phyloP scores from a whole-genome alignment of 2,113 vertebrate species.

The Actenoides lindsayi region DNA sequence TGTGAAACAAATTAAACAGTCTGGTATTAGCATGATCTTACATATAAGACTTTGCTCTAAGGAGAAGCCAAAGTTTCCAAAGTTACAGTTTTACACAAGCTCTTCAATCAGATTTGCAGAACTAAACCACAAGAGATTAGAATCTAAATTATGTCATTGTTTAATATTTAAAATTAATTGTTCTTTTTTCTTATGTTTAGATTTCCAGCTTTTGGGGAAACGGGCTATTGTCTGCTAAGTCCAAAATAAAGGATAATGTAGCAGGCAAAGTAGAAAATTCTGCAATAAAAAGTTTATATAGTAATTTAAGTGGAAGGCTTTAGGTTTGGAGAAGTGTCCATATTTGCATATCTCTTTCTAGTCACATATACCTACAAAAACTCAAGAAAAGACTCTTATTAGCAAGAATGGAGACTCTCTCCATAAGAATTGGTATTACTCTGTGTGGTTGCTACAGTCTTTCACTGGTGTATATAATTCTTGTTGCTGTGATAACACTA shows the following conservation, averaged over 20 bases:
- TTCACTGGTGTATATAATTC: neutral
- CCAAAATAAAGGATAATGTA: neutral
- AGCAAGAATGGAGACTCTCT: neutral
- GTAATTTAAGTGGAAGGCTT: neutral
- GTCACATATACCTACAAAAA: neutral
- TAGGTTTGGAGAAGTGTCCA: neutral
- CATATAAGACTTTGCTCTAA: neutral
- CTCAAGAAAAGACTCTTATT: neutral
- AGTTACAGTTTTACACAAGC: neutral
- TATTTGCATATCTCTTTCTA: neutral
- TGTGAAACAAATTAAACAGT: neutral
- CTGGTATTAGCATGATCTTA: neutral
- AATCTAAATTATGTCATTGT: neutral
- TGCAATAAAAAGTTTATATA: neutral
- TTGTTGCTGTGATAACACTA: conserved; percentile 3
- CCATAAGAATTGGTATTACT: neutral
- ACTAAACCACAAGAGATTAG: neutral
- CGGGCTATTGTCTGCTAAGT: neutral
- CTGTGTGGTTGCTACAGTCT: neutral
- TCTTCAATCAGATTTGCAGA: neutral
- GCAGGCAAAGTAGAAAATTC: neutral
- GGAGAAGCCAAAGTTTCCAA: neutral
- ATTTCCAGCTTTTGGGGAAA: neutral
- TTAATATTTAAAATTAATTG: neutral
- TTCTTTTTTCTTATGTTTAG: neutral